Base-by-base conservation (phyloP, 2,888 invertebrate genomes). In the Icerya purchasi region DNA sequence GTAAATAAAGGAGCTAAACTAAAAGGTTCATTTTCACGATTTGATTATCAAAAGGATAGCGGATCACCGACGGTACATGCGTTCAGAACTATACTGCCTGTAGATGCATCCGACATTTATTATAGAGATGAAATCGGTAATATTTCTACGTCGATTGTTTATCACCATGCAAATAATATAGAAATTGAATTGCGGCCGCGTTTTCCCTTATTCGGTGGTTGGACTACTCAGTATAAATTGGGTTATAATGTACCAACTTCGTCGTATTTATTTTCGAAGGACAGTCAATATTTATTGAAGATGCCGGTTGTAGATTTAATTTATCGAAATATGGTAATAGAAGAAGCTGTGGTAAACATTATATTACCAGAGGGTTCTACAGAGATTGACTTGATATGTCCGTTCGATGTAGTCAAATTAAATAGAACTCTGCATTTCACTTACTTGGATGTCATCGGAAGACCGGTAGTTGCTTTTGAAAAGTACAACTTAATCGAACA, bases 111-210 rank as follows among this genome's bases (percentile, higher is more conserved):
- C 51, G 94, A 93, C 72, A 91, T 96, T 14, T 99, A 98, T 72
- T 99, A 99, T 72, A 80, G 87, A 59, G 98, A 98, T 72, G 93
- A 92, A 65, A 99, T 99, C 54, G 98, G 92, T 50, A 99, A 99
- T 72, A 98, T 99, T 68, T 97, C 96, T 1, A 99, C 98, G 10
- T 94, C 94, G 1, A 86, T 90, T 71, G 85, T 97, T 75, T 80
- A 84, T 64, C 75, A 86, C 22, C 78, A 86, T 66, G 87, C 88
- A 65, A 93, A 97, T 69, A 85, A 90, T 50, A 92, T 97, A 5
- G 96, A 98, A 69, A 74, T 98, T 2, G 96, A 96, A 68, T 76
- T 98, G n/a, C 78, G 92, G 56, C 98, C 97, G 0, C 78, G 98
- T 67, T 98, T 96, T 72, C 98, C 98, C 2, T 76, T 98, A 2